Evolutionary conservation across 2,888 invertebrate genomes (phyloP).

Genomic region (Napeogenes inachia): DNA sequence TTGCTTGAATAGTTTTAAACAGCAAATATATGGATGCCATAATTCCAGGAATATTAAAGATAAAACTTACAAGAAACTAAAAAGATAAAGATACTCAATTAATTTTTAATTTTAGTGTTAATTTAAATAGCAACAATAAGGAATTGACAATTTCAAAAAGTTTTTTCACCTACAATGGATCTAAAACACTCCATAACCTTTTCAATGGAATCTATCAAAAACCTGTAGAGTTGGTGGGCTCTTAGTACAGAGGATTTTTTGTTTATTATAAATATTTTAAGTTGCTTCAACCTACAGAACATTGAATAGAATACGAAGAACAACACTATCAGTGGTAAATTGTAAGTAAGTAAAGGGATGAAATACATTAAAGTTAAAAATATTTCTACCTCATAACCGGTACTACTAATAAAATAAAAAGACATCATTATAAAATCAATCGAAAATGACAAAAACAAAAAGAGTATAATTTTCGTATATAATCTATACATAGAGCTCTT

Average conservation of each 20-base stretch:
- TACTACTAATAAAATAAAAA: neutral
- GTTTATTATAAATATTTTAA: neutral
- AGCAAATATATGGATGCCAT: slow-evolving; percentile 1
- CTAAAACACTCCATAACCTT: slow-evolving; percentile 1
- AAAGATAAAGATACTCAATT: neutral
- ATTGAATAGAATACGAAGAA: slow-evolving; percentile 1
- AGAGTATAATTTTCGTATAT: neutral
- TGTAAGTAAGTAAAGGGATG: neutral
- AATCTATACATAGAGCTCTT: neutral
- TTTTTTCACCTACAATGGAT: neutral
- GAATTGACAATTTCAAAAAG: neutral
- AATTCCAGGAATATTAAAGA: slow-evolving; percentile 2
- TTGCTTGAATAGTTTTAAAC: neutral
- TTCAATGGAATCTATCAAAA: neutral
- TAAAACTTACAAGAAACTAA: neutral
- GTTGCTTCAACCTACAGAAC: neutral
- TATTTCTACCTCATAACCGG: neutral
- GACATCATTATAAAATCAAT: neutral
- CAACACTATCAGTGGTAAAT: neutral
- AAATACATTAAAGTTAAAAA: neutral
- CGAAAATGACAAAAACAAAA: neutral
- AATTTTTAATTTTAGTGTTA: no score
- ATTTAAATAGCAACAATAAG: neutral
- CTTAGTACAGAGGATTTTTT: neutral
- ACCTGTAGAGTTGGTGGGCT: neutral